Base-by-base conservation (phyloP, 2,888 invertebrate genomes). In the Limnephilus rhombicus region DNA sequence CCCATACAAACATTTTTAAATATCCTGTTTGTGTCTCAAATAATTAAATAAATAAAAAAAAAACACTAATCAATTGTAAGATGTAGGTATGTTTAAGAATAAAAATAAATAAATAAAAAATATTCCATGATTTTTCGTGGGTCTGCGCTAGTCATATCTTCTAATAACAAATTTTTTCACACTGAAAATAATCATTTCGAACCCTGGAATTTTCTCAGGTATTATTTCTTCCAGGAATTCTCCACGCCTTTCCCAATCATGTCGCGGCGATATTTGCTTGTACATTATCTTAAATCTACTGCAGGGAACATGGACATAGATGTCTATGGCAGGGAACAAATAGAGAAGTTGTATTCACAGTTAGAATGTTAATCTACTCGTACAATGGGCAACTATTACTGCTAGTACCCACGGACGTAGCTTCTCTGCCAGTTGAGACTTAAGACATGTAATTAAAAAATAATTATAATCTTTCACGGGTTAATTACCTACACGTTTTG, bases 381-480 rank as follows among this genome's bases (percentile, higher is more conserved):
- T 45, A 45, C 45, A 45, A 11, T 24, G 1, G n/a, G 68, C 68
- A 68, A 68, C 68, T 68, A 68, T 68, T 24, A 68, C 2, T 68
- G 9, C 9, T n/a, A 68, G 68, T 68, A 68, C 24, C 9, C 37
- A 37, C 37, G 37, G n/a, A n/a, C 24, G 1, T 68, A 68, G 68
- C 9, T 68, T 68, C 24, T 68, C 68, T 68, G 5, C 24, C 68
- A 68, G 24, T 68, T n/a, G 9, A 68, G 68, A 68, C 24, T 7
- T 68, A 9, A 68, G 83, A 41, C 41, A 41, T 83, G 83, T 18
- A 83, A 83, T 83, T 83, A 83, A 83, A 83, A 83, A 83, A 83
- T 83, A 83, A 83, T 83, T 31, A 37, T 37, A 83, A 18, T 34
- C 37, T 83, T 83, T n/a, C 83, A 37, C 3, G 24, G 37, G 24